Conservation (phyloP, 2,888 invertebrate genomes). For the Platypus cylindrus region DNA sequence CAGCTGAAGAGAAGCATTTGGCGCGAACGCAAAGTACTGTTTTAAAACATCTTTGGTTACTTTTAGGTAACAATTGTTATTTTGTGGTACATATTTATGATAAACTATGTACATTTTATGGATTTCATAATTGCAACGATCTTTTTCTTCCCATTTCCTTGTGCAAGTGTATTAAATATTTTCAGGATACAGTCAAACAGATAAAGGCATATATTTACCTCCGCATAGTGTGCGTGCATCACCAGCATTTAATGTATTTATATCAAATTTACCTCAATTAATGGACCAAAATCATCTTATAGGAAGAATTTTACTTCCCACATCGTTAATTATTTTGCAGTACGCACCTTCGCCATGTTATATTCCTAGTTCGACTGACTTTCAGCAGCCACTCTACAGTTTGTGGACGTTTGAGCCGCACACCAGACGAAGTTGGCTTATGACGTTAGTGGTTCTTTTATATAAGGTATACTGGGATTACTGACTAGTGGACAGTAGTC, state of each 20-base stretch:
- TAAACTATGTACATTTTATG: no score
- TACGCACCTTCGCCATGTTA: conserved; percentile 71
- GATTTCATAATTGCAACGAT: no score
- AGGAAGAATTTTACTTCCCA: conserved; percentile 78
- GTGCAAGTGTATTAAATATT: no score
- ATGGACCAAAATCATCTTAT: conserved; percentile 93
- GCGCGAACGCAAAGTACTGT: conserved; percentile 77
- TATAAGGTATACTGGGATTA: conserved; percentile 80
- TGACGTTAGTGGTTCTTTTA: conserved; percentile 80
- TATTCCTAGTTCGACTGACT: conserved; percentile 38
- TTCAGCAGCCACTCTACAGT: conserved; percentile 65
- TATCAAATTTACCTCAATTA: conserved; percentile 86
- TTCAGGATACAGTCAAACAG: conserved; percentile 79
- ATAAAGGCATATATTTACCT: conserved; percentile 83
- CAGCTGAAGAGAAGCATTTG: conserved; percentile 72
- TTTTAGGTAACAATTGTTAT: conserved; percentile 39
- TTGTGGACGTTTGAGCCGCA: conserved; percentile 81
- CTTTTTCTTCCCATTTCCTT: no score
- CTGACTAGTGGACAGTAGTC: no score
- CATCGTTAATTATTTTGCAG: conserved; percentile 66
- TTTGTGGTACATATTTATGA: conserved; percentile 1
- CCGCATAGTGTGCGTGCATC: conserved; percentile 78
- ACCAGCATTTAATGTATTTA: conserved; percentile 90
- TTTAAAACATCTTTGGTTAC: conserved; percentile 77
- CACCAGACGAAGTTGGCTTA: conserved; percentile 82